These are phyloP conservation scores for Prionace glauca DNA, from an alignment of 2,797 vertebrate genomes.

Conservation along the genomic window DNA sequence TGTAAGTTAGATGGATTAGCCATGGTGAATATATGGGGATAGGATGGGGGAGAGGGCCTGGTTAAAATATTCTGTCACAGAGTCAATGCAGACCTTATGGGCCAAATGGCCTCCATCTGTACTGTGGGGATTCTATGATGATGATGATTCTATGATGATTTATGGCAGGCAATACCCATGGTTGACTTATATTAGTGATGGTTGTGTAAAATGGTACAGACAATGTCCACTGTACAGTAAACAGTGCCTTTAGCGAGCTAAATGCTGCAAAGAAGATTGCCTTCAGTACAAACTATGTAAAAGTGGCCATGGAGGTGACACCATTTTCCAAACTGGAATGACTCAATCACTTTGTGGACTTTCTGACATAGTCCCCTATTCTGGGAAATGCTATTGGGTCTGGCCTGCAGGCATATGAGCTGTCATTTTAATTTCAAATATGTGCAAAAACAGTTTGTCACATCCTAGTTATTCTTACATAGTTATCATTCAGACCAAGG, in stretches of 20 bases:
- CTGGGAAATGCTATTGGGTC: background rate
- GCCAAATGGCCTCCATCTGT: too few species aligned
- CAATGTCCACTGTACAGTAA: background rate
- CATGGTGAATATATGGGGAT: too few species aligned
- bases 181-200: background rate
- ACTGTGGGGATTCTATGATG: too few species aligned
- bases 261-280: background rate
- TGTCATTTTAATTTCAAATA: background rate
- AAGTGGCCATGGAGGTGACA: background rate
- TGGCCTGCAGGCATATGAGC: background rate
- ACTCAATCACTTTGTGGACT: background rate
- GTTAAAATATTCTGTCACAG: too few species aligned
- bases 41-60: too few species aligned
- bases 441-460: conserved; percentile 10
- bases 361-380: background rate
- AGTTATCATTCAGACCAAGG: background rate
- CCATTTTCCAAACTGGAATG: background rate
- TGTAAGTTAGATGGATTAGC: too few species aligned
- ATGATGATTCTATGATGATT: too few species aligned
- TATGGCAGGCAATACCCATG: background rate
- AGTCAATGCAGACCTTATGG: too few species aligned
- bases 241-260: background rate
- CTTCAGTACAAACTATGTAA: background rate
- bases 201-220: too few species aligned
- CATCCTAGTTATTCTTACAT: conserved; percentile 19